A percentile compares a stretch with the other conserved stretches of the same genome.
Conservation (phyloP, 2,888 invertebrate species). For the Zygogramma bicolorata region DNA sequence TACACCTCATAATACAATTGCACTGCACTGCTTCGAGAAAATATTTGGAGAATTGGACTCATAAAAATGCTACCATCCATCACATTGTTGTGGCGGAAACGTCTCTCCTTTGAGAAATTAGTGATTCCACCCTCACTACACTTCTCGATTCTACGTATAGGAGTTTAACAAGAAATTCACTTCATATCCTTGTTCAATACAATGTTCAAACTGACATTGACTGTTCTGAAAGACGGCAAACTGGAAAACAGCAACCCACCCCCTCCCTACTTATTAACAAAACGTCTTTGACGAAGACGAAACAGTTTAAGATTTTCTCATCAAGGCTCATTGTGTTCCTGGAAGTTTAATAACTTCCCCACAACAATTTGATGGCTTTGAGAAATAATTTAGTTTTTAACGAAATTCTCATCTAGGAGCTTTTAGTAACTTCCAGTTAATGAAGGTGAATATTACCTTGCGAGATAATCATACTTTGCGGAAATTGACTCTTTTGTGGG, state of each 20-base stretch:
- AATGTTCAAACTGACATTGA: no score
- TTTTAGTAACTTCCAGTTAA: not conserved
- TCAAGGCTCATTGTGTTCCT: not conserved
- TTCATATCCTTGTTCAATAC: no score
- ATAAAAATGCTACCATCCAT: no score
- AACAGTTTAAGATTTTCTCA: not conserved
- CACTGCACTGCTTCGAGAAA: no score
- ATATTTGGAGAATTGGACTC: no score
- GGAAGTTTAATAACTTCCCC: not conserved
- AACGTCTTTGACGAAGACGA: not conserved
- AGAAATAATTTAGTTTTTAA: not conserved
- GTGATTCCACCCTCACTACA: no score
- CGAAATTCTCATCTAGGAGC: not conserved
- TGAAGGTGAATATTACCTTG: not conserved
- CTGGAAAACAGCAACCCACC: not conserved
- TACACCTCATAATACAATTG: no score
- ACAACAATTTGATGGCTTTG: not conserved
- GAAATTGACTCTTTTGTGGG: not conserved
- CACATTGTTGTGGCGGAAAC: no score
- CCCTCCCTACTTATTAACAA: not conserved
- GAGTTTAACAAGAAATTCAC: no score
- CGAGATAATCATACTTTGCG: not conserved
- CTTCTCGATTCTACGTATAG: no score
- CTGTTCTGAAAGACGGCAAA: no score
- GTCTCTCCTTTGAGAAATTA: no score